phyloP scores from a whole-genome alignment of 2,888 invertebrate species.

The Taphrorychus bicolor region DNA sequence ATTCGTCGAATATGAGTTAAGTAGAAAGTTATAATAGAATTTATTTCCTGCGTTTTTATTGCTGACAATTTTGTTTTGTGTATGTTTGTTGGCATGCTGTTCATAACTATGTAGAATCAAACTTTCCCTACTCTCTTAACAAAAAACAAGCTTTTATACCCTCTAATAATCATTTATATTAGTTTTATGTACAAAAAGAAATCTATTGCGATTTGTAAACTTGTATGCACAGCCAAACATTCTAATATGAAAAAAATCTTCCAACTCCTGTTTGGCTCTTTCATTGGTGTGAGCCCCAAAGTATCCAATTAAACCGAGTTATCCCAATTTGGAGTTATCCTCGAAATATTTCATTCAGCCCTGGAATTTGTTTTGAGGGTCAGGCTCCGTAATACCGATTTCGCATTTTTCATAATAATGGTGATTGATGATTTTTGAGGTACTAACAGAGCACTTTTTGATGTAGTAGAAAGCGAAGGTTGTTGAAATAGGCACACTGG shows the following conservation, averaged over 20 bases:
- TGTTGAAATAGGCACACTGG: too few species aligned
- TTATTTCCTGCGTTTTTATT: not conserved
- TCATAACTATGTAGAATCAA: not conserved
- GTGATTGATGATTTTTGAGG: too few species aligned
- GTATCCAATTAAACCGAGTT: not conserved
- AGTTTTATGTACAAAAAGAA: too few species aligned
- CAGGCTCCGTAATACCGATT: not conserved
- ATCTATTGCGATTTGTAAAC: too few species aligned
- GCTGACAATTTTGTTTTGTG: not conserved
- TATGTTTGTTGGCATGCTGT: not conserved
- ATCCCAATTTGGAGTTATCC: not conserved
- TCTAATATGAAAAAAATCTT: too few species aligned
- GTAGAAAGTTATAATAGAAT: constrained; percentile 18
- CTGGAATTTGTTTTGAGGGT: not conserved
- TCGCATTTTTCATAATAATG: too few species aligned
- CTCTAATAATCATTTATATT: too few species aligned
- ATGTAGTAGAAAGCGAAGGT: too few species aligned
- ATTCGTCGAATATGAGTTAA: constrained; percentile 16
- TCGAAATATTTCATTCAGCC: not conserved
- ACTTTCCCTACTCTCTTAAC: not conserved
- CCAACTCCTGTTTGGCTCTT: not conserved
- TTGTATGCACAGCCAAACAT: too few species aligned
- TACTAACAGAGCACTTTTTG: too few species aligned
- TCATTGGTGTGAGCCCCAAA: not conserved
- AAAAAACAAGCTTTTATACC: too few species aligned